Percentiles rank a stretch among this genome's conserved stretches.
phyloP scores from a whole-genome alignment of 2,888 invertebrate genomes.

The Xanthorhoe designata region DNA sequence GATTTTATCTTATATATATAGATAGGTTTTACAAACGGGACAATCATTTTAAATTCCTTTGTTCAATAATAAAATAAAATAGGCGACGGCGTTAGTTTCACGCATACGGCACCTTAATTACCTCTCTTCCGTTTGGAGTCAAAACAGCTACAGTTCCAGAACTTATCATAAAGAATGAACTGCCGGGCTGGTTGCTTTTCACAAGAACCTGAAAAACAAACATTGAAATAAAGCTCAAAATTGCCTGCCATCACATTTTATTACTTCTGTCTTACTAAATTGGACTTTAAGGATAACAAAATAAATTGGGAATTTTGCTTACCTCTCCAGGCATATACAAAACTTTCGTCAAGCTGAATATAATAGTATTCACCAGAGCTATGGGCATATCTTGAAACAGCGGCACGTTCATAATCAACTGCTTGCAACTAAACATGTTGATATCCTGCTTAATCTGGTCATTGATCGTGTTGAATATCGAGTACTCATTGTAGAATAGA shows the following conservation, averaged over 20 bases:
- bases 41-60: too few species aligned
- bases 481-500: slow-evolving; percentile 62
- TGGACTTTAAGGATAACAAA: not conserved
- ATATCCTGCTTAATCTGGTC: slow-evolving; percentile 83
- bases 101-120: too few species aligned
- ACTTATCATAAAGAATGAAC: slow-evolving; percentile 85
- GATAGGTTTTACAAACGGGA: too few species aligned
- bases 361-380: slow-evolving; percentile 77
- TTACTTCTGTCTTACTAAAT: not conserved
- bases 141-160: slow-evolving; percentile 86
- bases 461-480: slow-evolving; percentile 63
- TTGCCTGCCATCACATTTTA: not conserved
- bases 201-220: slow-evolving; percentile 74
- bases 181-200: slow-evolving; percentile 78
- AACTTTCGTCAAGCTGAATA: slow-evolving; percentile 79
- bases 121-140: slow-evolving; percentile 85
- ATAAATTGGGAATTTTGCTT: slow-evolving; percentile 14
- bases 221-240: not conserved
- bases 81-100: too few species aligned
- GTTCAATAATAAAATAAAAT: too few species aligned
- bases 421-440: slow-evolving; percentile 81
- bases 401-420: slow-evolving; percentile 81
- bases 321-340: slow-evolving; percentile 86
- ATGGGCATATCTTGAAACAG: slow-evolving; percentile 83
- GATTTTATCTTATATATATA: too few species aligned